Percentiles rank a stretch among this genome's conserved stretches.
Conservation (phyloP, 1,140 invertebrate genomes). For the Eufriesea mexicana region DNA sequence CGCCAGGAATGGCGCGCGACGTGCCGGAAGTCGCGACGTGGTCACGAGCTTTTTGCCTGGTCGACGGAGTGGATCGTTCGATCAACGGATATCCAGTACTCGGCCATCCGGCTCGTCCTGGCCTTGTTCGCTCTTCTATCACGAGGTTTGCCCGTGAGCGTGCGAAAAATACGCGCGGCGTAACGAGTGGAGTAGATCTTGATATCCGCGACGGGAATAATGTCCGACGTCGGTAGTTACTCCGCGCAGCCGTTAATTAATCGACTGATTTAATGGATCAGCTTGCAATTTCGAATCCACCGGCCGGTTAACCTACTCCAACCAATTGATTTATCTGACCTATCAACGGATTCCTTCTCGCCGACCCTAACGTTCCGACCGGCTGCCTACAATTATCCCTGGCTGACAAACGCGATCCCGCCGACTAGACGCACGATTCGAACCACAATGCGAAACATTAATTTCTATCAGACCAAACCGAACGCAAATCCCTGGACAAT, state of each 20-base stretch:
- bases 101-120: not conserved
- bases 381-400: not conserved
- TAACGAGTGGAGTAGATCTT: too few relatives aligned
- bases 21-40: not conserved
- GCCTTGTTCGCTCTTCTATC: fast-evolving
- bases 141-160: too few relatives aligned
- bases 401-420: not conserved
- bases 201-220: not conserved
- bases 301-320: not conserved
- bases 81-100: not conserved
- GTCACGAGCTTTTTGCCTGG: not conserved
- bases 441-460: not conserved
- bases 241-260: not conserved
- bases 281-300: conserved; percentile 1
- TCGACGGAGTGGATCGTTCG: not conserved
- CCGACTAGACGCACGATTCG: not conserved
- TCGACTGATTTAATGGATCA: conserved; percentile 2
- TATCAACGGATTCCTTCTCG: conserved; percentile 9
- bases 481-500: not conserved
- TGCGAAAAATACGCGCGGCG: too few relatives aligned
- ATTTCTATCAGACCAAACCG: not conserved
- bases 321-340: conserved; percentile 25
- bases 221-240: not conserved
- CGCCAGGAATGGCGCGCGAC: not conserved
- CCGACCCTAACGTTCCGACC: not conserved